These are phyloP conservation scores for Tiliacea aurago DNA, from an alignment of 2,888 invertebrate species.

Conservation along the genomic window DNA sequence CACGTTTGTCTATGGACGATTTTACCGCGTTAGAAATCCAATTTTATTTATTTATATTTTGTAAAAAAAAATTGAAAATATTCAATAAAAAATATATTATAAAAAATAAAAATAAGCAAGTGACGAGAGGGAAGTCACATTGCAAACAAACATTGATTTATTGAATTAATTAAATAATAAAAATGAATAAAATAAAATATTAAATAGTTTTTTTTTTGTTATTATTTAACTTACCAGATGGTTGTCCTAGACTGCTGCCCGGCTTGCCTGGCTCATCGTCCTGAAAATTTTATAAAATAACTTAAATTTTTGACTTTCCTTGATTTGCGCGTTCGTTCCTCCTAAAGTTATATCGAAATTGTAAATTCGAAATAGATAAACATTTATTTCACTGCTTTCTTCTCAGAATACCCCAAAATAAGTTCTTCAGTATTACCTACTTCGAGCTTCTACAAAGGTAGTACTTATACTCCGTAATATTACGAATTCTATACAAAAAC, in stretches of 20 bases:
- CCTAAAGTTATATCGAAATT: too few species aligned
- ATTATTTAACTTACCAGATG: conserved; percentile 82
- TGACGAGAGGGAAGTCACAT: conserved; percentile 86
- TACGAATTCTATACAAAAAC: too few species aligned
- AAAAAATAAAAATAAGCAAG: conserved; percentile 76
- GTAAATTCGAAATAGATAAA: too few species aligned
- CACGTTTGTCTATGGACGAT: conserved; percentile 67
- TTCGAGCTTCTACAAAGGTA: too few species aligned
- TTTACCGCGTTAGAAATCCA: conserved; percentile 57
- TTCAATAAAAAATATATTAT: conserved; percentile 24
- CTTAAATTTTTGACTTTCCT: neutral
- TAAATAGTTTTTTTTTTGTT: conserved; percentile 7
- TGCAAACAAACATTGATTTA: conserved; percentile 87
- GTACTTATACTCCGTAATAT: too few species aligned
- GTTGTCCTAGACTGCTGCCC: conserved; percentile 84
- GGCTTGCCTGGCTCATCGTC: conserved; percentile 88
- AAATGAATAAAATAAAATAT: conserved; percentile 64
- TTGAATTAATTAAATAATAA: conserved; percentile 62
- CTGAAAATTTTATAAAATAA: conserved; percentile 70
- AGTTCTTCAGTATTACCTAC: too few species aligned
- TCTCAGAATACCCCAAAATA: too few species aligned
- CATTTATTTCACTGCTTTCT: too few species aligned
- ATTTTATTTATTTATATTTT: conserved; percentile 33
- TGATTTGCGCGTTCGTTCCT: neutral
- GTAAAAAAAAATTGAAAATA: conserved; percentile 31